Evolutionary conservation across 2,797 vertebrate species (phyloP).

Genomic region (Squalus acanthias): DNA sequence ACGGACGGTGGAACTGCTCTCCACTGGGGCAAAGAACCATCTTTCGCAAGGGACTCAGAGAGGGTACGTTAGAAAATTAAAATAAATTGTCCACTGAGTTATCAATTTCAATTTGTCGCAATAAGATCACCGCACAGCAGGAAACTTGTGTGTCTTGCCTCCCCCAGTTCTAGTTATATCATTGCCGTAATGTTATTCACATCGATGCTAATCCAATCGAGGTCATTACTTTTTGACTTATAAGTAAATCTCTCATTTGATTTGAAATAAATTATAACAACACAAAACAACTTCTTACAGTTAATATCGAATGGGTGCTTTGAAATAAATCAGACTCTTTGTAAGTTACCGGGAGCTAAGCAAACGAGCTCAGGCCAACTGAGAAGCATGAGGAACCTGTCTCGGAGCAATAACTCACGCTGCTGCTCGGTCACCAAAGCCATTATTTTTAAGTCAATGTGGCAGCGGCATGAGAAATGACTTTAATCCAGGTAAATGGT

Average conservation of each 20-base stretch:
- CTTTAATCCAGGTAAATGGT: neutral
- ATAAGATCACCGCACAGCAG: neutral
- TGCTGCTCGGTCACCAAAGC: neutral
- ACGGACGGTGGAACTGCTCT: neutral
- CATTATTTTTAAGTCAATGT: neutral
- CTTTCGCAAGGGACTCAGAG: neutral
- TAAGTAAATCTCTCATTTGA: neutral
- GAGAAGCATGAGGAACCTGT: neutral
- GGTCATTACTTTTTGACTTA: neutral
- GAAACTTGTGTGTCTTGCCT: neutral
- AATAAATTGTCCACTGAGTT: neutral
- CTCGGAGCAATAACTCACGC: neutral
- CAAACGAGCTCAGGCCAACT: neutral
- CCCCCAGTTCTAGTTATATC: neutral
- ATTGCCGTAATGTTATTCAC: neutral
- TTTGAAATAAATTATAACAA: neutral
- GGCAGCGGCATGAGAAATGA: neutral
- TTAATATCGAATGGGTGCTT: neutral
- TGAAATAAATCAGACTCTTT: neutral
- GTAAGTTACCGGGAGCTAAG: neutral
- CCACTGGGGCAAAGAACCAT: neutral
- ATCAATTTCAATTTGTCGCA: neutral
- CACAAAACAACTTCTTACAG: neutral
- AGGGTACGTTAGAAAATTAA: neutral
- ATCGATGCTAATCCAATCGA: neutral